Evolutionary conservation across 2,888 invertebrate genomes (phyloP).

Genomic region (Ochropleura leucogaster): DNA sequence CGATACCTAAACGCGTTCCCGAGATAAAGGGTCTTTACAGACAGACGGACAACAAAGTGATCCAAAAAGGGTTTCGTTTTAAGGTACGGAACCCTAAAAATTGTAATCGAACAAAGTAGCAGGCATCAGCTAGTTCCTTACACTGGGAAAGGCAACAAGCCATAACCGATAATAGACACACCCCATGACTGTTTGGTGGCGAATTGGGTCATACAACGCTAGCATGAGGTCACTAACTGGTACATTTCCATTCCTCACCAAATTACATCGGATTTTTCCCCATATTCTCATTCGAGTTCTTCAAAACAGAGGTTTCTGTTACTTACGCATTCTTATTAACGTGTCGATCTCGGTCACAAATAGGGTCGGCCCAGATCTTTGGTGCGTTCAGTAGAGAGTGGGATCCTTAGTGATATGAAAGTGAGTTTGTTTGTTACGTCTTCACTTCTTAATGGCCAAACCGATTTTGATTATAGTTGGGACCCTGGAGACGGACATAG

Average conservation of each 20-base stretch:
- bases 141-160: constrained; percentile 23
- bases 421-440: too few species aligned
- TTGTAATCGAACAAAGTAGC: neutral
- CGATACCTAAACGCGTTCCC: too few species aligned
- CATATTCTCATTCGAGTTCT: neutral
- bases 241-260: neutral
- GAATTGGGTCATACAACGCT: constrained; percentile 43
- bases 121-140: constrained; percentile 6
- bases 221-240: constrained; percentile 3
- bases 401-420: too few species aligned
- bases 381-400: neutral
- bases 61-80: too few species aligned
- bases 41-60: too few species aligned
- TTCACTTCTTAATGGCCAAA: too few species aligned
- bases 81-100: too few species aligned
- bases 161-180: constrained; percentile 45
- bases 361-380: neutral
- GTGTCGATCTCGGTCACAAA: neutral
- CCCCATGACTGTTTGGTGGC: constrained; percentile 40
- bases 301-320: neutral
- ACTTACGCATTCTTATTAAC: neutral
- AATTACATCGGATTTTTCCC: neutral
- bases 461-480: too few species aligned
- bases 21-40: too few species aligned
- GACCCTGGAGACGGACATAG: too few species aligned